Base-by-base conservation (phyloP, 64 coral and sea anemone genomes). In the Montipora foliosa region DNA sequence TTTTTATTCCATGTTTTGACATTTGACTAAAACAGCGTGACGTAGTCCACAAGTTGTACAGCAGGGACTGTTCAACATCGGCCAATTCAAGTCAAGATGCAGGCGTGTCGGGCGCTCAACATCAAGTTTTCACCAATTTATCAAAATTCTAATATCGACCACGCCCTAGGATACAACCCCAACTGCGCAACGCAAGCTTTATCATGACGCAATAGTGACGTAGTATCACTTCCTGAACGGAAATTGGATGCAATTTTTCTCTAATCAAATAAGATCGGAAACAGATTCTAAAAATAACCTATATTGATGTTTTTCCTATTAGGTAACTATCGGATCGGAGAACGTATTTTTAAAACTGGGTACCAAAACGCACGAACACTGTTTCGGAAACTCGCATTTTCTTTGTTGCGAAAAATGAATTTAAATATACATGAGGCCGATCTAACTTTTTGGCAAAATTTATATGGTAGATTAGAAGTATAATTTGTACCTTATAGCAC, bases 181-280 rank as follows among this genome's bases (percentile, higher is more conserved):
- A 5, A 15, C 15, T 17, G 49, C 48, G 19, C 37, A 37, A 1
- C 37, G 48, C 19, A 49, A 4, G 24, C 16, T n/a, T 7, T 21
- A n/a, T 13, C 61, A 82, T 62, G 79, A 82, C 79, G 53, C 58
- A 61, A 6, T 14, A 58, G 25, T 82, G 79, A 82, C 79, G 79
- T 24, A 24, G 29, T 44, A 24, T 82, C 55, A 11, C 53, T 82
- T 72, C 82, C 82, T 86, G 46, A 51, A 47, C 66, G 82, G 82
- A 86, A 86, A 86, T 86, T 20, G 46, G 66, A 24, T 49, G 6
- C 17, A 50, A 70, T 71, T 13, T 21, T 50, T 70, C 47, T 50
- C 17, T 47, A 6, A 21, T 60, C 45, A 51, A 15, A 24, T 25
- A 45, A 24, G 8, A 67, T 67, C 13, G 44, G 16, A 8, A 51